phyloP scores from a whole-genome alignment of 2,113 vertebrate genomes.

The Fregata magnificens region DNA sequence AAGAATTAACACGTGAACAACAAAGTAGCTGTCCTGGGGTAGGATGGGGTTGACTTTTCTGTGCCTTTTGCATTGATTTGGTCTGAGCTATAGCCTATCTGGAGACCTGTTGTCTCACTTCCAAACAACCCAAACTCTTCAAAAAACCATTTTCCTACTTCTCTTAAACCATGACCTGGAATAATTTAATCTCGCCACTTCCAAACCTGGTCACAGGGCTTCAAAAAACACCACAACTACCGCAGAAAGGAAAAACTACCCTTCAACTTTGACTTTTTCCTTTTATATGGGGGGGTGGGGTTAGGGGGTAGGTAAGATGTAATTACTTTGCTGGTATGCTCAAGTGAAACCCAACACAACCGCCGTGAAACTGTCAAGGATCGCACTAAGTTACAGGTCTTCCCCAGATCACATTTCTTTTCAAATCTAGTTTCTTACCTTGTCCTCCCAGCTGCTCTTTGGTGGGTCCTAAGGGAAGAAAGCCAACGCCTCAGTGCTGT shows the following conservation, averaged over 20 bases:
- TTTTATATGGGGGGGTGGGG: not conserved
- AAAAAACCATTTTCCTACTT: not conserved
- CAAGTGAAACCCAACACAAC: not conserved
- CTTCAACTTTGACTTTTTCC: not conserved
- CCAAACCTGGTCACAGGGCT: not conserved
- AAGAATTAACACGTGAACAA: not conserved
- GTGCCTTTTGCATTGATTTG: not conserved
- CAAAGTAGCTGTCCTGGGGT: not conserved
- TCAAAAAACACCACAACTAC: not conserved
- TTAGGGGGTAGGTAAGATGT: not conserved
- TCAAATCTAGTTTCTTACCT: not conserved
- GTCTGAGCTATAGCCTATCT: not conserved
- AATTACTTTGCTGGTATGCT: not conserved
- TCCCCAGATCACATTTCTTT: not conserved
- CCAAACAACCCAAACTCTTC: not conserved
- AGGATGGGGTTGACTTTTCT: not conserved
- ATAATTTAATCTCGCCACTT: not conserved
- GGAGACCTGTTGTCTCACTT: not conserved
- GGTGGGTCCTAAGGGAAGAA: not conserved
- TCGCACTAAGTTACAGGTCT: not conserved
- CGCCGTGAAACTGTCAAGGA: not conserved
- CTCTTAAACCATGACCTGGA: not conserved
- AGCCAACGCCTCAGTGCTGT: not conserved
- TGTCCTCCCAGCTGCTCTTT: not conserved
- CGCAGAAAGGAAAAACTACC: not conserved